Conservation (phyloP, 2,888 invertebrate genomes). For the Drosophila robusta region DNA sequence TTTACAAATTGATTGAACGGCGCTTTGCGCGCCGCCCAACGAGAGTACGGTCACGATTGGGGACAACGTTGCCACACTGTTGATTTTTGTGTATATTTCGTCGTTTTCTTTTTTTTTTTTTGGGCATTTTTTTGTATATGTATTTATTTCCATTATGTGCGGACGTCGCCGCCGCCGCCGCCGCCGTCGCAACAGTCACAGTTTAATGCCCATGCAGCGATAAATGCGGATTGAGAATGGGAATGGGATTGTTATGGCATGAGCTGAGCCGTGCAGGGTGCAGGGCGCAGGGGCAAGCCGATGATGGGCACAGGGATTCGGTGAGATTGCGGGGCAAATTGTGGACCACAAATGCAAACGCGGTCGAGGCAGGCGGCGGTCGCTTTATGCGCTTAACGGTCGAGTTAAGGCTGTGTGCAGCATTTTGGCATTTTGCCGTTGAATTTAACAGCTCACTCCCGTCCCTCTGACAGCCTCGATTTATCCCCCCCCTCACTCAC, state of each 20-base stretch:
- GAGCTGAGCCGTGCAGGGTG: slow-evolving; percentile 5
- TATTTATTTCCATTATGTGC: slow-evolving; percentile 51
- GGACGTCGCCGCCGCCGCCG: slow-evolving; percentile 6
- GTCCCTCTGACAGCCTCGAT: slow-evolving; percentile 1
- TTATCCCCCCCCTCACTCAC: no score
- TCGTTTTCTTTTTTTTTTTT: slow-evolving; percentile 49
- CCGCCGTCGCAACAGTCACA: slow-evolving; percentile 40
- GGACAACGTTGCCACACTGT: slow-evolving; percentile 59
- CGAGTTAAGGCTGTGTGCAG: slow-evolving; percentile 52
- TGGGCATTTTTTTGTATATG: slow-evolving; percentile 1
- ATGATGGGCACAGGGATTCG: slow-evolving; percentile 36
- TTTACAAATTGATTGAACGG: slow-evolving; percentile 57
- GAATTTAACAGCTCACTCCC: slow-evolving; percentile 48
- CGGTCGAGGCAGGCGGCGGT: slow-evolving; percentile 36
- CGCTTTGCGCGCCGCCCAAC: slow-evolving; percentile 29
- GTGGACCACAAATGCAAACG: slow-evolving; percentile 61
- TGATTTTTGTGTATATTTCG: slow-evolving; percentile 49
- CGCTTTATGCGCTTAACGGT: slow-evolving; percentile 60
- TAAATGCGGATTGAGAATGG: slow-evolving; percentile 56
- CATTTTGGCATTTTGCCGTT: slow-evolving; percentile 40
- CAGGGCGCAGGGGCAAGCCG: not conserved
- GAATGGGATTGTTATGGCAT: slow-evolving; percentile 53
- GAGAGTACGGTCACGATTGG: slow-evolving; percentile 31
- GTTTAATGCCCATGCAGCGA: slow-evolving; percentile 65
- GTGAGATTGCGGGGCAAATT: slow-evolving; percentile 41